A percentile compares a stretch with the other conserved stretches of the same genome.
Conservation (phyloP, 2,113 vertebrate species). For the Caloenas nicobarica region DNA sequence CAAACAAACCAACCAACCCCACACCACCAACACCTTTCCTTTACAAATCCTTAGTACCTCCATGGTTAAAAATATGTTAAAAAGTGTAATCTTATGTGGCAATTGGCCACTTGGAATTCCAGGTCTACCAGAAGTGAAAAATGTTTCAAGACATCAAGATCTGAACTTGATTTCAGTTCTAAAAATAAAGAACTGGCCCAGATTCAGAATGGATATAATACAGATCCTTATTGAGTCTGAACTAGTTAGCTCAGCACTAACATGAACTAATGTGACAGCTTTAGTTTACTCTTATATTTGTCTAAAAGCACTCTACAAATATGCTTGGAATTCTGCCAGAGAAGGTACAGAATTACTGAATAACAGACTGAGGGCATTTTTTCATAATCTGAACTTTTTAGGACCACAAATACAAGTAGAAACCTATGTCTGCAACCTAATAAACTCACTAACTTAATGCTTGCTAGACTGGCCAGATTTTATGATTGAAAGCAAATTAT, state of each 20-base stretch:
- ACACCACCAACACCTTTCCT: not conserved
- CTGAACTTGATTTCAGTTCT: not conserved
- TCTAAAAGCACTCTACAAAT: constrained; percentile 5
- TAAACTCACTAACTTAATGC: not conserved
- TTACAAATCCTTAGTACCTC: not conserved
- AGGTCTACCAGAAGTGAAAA: not conserved
- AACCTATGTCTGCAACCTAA: not conserved
- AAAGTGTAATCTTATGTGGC: not conserved
- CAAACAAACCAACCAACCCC: rapidly evolving
- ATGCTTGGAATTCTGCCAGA: constrained; percentile 27
- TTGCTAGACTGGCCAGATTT: not conserved
- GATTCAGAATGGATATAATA: not conserved
- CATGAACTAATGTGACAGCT: constrained; percentile 2
- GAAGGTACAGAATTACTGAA: not conserved
- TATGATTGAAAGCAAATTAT: constrained; percentile 32
- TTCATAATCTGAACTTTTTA: not conserved
- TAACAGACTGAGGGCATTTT: not conserved
- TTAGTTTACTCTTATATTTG: not conserved
- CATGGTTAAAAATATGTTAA: not conserved
- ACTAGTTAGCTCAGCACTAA: not conserved
- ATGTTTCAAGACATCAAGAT: not conserved
- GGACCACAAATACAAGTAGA: not conserved
- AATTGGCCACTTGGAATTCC: not conserved
- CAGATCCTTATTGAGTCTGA: not conserved
- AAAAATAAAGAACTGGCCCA: not conserved